Percentiles rank a stretch among this genome's conserved stretches.
These are phyloP conservation scores for Erythrocebus patas DNA, from an alignment of 2,113 vertebrate genomes.

Conservation along the genomic window DNA sequence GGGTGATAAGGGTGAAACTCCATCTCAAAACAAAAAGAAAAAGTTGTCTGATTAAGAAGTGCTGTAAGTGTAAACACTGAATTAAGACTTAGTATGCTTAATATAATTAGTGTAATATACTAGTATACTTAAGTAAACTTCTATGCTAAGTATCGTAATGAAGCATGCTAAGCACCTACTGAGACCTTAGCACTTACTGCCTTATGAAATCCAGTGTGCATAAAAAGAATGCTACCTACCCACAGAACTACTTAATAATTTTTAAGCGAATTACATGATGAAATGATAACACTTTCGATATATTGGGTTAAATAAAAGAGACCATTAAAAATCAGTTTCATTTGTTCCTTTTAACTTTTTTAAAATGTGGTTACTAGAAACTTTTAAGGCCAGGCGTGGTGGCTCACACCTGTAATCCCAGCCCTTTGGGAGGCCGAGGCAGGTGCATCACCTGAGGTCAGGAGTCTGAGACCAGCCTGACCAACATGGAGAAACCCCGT, in stretches of 20 bases:
- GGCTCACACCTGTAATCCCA: no score
- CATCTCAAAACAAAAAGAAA: no score
- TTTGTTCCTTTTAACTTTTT: background rate
- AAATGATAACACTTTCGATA: background rate
- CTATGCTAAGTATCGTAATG: background rate
- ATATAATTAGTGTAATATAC: background rate
- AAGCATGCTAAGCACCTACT: background rate
- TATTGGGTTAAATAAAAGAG: background rate
- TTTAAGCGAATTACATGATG: background rate
- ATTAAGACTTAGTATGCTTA: background rate
- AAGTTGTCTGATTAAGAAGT: background rate
- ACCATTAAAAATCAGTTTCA: background rate
- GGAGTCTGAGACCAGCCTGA: no score
- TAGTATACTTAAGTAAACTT: background rate
- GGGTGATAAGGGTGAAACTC: no score
- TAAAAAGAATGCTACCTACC: background rate
- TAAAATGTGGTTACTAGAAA: background rate
- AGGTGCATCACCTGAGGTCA: no score
- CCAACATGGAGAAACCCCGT: no score
- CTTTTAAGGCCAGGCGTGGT: background rate
- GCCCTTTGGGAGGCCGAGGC: no score
- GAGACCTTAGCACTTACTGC: background rate
- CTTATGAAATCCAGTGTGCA: background rate
- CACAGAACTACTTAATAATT: background rate
- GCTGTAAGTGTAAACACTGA: background rate